Evolutionary conservation across 2,888 invertebrate genomes (phyloP).

Genomic region (Belgica antarctica): DNA sequence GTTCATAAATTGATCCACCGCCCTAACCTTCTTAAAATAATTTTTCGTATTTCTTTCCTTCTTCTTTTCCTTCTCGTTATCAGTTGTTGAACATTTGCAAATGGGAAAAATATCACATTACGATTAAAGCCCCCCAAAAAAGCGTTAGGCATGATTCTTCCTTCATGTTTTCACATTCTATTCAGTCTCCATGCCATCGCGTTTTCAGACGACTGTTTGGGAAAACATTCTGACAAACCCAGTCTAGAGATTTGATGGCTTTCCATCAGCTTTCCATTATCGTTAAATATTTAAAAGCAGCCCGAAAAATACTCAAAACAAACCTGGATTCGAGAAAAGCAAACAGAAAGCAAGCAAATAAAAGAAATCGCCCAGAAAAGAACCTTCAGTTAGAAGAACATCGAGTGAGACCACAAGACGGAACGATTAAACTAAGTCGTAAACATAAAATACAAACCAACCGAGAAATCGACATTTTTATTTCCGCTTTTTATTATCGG

Average conservation of each 20-base stretch:
- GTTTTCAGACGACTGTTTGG: not conserved
- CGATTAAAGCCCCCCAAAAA: slow-evolving; percentile 2
- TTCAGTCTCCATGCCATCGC: not conserved
- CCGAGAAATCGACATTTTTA: not conserved
- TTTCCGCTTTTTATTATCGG: not conserved
- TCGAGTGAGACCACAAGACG: slow-evolving; percentile 15
- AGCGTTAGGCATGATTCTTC: not conserved
- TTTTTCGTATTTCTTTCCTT: too few species aligned
- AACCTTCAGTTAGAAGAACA: too few species aligned
- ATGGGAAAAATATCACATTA: slow-evolving; percentile 5
- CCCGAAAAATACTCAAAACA: not conserved
- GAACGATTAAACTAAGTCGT: slow-evolving; percentile 1
- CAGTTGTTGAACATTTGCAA: slow-evolving; percentile 10
- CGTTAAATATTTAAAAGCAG: slow-evolving; percentile 15
- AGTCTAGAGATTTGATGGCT: not conserved
- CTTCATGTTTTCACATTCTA: not conserved
- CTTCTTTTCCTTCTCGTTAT: too few species aligned
- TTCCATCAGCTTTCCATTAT: slow-evolving; percentile 10
- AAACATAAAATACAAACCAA: not conserved
- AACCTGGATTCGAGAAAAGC: not conserved
- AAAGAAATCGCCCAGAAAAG: not conserved
- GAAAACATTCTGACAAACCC: not conserved
- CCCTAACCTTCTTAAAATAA: too few species aligned
- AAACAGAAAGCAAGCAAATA: not conserved
- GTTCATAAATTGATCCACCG: too few species aligned